Conservation (phyloP, 1,140 invertebrate species). For the Schlechtendalia chinensis region DNA sequence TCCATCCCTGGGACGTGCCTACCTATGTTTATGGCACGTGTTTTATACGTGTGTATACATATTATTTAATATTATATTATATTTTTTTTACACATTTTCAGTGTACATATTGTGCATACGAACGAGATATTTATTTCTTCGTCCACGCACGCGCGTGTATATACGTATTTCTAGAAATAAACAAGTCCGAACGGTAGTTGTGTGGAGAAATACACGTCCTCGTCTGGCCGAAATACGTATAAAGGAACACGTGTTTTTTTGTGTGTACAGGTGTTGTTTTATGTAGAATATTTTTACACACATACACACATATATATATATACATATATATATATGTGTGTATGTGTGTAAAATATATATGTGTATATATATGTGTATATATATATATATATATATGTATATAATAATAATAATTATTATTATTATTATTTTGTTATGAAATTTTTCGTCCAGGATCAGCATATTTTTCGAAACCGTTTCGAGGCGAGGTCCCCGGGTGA, state of each 20-base stretch:
- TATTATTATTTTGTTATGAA: background rate
- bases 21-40: background rate
- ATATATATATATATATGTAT: too few relatives aligned
- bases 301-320: too few relatives aligned
- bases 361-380: too few relatives aligned
- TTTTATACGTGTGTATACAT: constrained; percentile 18
- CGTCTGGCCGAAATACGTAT: too few relatives aligned
- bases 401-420: background rate
- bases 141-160: too few relatives aligned
- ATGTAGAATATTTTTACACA: background rate
- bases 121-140: background rate
- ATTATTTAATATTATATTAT: too few relatives aligned
- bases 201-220: too few relatives aligned
- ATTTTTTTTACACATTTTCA: background rate
- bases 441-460: constrained; percentile 32
- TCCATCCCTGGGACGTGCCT: background rate
- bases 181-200: constrained; percentile 10
- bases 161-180: background rate
- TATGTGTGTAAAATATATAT: too few relatives aligned
- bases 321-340: too few relatives aligned
- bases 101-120: background rate
- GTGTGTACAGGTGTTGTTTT: too few relatives aligned
- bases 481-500: constrained; percentile 9
- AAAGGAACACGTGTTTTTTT: too few relatives aligned
- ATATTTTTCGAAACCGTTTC: constrained; percentile 40